Conservation (phyloP, 2,888 invertebrate species). For the Hypselothyrea guttata region DNA sequence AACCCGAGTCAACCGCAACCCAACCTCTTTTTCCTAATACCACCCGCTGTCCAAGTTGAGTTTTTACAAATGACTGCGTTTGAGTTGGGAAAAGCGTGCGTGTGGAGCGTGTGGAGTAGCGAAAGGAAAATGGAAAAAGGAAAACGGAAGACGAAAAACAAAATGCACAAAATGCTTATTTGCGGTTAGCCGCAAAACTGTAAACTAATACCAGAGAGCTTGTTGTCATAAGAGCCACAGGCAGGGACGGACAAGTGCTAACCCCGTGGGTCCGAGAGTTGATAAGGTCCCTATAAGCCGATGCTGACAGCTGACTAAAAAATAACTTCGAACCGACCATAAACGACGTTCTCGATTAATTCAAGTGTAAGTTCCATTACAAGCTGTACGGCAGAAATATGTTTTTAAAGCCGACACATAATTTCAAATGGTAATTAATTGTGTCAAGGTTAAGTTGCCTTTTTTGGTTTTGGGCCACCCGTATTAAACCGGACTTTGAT, state of each 20-base stretch:
- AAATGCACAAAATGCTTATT: constrained; percentile 72
- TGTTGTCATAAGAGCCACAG: constrained; percentile 21
- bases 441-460: constrained; percentile 38
- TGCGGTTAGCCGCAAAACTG: constrained; percentile 72
- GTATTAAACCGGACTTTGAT: constrained; percentile 22
- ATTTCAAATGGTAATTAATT: constrained; percentile 35
- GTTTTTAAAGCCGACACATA: constrained; percentile 12
- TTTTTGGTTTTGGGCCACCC: constrained; percentile 5
- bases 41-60: constrained; percentile 34
- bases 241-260: not conserved
- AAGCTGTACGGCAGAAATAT: not conserved
- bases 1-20: not conserved
- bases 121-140: constrained; percentile 16
- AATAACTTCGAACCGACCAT: constrained; percentile 17
- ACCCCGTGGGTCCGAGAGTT: not conserved
- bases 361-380: constrained; percentile 55
- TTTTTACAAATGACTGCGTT: constrained; percentile 56
- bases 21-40: not conserved
- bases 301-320: constrained; percentile 52
- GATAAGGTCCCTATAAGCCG: constrained; percentile 4
- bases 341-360: constrained; percentile 50
- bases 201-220: constrained; percentile 55
- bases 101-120: constrained; percentile 4
- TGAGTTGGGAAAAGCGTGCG: constrained; percentile 38
- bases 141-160: constrained; percentile 49